These are phyloP conservation scores for Poecilobothrus nobilitatus DNA, from an alignment of 2,888 invertebrate genomes.

Conservation along the genomic window DNA sequence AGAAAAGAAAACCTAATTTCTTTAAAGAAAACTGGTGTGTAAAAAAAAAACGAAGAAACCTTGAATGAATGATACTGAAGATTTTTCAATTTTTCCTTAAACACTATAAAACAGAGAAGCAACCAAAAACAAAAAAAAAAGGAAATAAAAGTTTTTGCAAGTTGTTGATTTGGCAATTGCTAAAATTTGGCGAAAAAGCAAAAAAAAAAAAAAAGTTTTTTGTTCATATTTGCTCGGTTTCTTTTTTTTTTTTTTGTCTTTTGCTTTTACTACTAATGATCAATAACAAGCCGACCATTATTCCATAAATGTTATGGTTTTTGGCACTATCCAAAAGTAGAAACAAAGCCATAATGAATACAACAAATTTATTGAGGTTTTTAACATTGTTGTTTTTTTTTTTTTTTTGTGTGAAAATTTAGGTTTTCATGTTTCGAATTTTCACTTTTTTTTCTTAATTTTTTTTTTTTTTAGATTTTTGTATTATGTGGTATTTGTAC, in stretches of 20 bases:
- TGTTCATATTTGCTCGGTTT: not conserved
- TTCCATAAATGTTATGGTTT: not conserved
- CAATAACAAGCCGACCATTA: not conserved
- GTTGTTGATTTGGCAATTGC: constrained; percentile 3
- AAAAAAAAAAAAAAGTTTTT: not conserved
- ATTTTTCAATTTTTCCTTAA: constrained; percentile 3
- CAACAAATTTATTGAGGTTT: not conserved
- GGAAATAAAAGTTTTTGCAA: not conserved
- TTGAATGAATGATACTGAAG: not conserved
- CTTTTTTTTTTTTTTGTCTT: no score
- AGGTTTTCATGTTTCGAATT: not conserved
- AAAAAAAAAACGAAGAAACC: not conserved
- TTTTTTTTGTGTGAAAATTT: not conserved
- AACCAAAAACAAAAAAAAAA: not conserved
- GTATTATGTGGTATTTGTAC: no score
- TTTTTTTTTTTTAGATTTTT: no score
- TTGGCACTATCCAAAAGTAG: not conserved
- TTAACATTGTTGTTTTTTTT: no score
- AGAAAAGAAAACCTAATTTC: no score
- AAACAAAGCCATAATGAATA: not conserved
- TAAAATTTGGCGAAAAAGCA: not conserved
- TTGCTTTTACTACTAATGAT: not conserved
- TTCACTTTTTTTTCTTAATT: no score
- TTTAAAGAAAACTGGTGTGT: not conserved
- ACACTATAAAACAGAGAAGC: not conserved